Conservation (phyloP, 2,113 vertebrate genomes). For the Xiphophorus couchianus region DNA sequence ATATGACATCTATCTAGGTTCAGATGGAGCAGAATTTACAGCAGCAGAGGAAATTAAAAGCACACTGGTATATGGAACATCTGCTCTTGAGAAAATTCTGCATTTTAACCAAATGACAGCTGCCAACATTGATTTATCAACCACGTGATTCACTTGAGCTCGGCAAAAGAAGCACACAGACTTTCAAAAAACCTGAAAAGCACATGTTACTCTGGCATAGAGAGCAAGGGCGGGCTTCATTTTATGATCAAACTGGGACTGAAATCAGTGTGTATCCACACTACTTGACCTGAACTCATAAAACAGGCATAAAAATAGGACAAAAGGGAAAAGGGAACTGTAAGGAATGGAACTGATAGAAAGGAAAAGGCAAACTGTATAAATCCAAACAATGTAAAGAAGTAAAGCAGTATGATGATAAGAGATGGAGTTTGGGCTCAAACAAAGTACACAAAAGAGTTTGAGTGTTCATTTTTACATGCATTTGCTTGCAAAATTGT, state of each 20-base stretch:
- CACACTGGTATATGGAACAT: constrained; percentile 42
- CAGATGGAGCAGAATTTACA: constrained; percentile 46
- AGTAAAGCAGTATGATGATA: constrained; percentile 42
- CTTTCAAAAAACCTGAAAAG: constrained; percentile 45
- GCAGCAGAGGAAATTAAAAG: constrained; percentile 11
- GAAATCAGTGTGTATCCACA: constrained; percentile 31
- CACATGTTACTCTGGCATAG: constrained; percentile 35
- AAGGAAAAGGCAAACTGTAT: constrained; percentile 4
- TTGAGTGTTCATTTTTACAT: background rate
- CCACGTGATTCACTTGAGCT: constrained; percentile 9
- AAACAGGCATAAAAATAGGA: constrained; percentile 41
- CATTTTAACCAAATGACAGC: constrained; percentile 58
- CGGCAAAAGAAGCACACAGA: constrained; percentile 8
- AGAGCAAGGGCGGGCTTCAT: constrained; percentile 4
- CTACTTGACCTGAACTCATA: constrained; percentile 42
- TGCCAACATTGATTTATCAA: constrained; percentile 58
- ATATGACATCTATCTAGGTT: constrained; percentile 2
- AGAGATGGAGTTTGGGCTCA: background rate
- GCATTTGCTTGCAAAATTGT: background rate
- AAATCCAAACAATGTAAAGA: constrained; percentile 1
- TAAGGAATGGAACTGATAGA: background rate
- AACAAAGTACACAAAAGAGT: constrained; percentile 28
- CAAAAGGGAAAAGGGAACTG: constrained; percentile 11
- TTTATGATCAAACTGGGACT: constrained; percentile 23
- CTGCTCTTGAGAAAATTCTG: constrained; percentile 38